A percentile compares a stretch with the other conserved stretches of the same genome.
These are phyloP conservation scores for Rhagoletis zephyria DNA, from an alignment of 1,140 invertebrate species.

Conservation along the genomic window DNA sequence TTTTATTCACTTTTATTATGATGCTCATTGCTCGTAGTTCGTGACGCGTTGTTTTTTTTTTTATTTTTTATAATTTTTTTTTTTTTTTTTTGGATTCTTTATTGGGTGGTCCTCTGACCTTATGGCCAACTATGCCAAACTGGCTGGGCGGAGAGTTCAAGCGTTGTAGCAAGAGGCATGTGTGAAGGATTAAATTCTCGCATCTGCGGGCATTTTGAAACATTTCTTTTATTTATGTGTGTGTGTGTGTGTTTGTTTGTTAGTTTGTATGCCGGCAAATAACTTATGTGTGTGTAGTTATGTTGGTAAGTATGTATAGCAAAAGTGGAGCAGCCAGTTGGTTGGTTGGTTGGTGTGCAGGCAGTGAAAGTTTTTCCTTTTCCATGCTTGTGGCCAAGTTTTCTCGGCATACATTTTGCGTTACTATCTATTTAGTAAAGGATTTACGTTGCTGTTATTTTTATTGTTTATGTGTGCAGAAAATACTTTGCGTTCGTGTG, in stretches of 20 bases:
- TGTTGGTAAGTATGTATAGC: background rate
- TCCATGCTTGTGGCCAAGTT: constrained; percentile 4
- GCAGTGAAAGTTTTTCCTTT: constrained; percentile 9
- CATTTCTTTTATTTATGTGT: background rate
- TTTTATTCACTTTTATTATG: constrained; percentile 47
- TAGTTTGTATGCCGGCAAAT: background rate
- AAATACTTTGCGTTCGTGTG: background rate
- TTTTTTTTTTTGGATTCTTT: background rate
- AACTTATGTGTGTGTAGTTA: background rate
- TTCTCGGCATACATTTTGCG: background rate
- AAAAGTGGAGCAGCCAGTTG: constrained; percentile 1
- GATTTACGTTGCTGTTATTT: background rate
- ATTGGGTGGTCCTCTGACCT: background rate
- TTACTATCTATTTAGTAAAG: background rate
- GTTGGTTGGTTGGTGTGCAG: background rate
- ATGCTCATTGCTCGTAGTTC: background rate
- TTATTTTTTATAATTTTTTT: background rate
- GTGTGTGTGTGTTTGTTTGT: background rate
- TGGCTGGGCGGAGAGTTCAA: constrained; percentile 29
- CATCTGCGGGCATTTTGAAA: background rate
- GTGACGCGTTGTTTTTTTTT: background rate
- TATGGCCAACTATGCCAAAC: constrained; percentile 22
- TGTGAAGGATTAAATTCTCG: constrained; percentile 28
- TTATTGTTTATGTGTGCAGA: background rate
- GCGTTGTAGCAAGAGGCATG: constrained; percentile 10